Conservation (phyloP, 2,797 vertebrate species). For the Pseudopleuronectes americanus region DNA sequence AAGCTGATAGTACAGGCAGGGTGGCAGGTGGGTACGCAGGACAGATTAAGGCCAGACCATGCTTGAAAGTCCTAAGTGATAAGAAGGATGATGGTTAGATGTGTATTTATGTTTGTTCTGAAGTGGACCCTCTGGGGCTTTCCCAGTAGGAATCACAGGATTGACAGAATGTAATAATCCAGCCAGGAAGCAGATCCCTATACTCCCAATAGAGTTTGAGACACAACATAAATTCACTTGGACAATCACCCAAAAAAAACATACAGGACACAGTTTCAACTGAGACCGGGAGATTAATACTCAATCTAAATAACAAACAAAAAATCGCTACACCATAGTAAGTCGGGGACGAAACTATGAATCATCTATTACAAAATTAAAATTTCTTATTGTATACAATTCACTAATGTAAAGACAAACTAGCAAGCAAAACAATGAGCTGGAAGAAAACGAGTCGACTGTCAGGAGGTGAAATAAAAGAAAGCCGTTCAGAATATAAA, state of each 20-base stretch:
- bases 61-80: constrained; percentile 54
- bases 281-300: not conserved
- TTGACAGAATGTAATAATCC: constrained; percentile 72
- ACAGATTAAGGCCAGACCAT: constrained; percentile 76
- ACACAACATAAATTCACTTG: constrained; percentile 26
- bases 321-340: not conserved
- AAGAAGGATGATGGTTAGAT: constrained; percentile 67
- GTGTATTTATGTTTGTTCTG: constrained; percentile 64
- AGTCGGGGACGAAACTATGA: no score
- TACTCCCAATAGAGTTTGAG: constrained; percentile 43
- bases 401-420: not conserved
- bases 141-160: constrained; percentile 61
- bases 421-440: not conserved
- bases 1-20: constrained; percentile 45
- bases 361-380: no score
- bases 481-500: no score
- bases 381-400: no score
- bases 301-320: not conserved
- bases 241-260: constrained; percentile 24
- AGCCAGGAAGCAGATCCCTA: constrained; percentile 53
- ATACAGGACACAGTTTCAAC: constrained; percentile 5
- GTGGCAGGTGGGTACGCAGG: constrained; percentile 60
- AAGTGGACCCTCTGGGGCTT: constrained; percentile 63
- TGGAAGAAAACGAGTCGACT: not conserved
- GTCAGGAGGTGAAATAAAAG: not conserved